phyloP scores from a whole-genome alignment of 2,888 invertebrate species.

The Odontocolon sp. region DNA sequence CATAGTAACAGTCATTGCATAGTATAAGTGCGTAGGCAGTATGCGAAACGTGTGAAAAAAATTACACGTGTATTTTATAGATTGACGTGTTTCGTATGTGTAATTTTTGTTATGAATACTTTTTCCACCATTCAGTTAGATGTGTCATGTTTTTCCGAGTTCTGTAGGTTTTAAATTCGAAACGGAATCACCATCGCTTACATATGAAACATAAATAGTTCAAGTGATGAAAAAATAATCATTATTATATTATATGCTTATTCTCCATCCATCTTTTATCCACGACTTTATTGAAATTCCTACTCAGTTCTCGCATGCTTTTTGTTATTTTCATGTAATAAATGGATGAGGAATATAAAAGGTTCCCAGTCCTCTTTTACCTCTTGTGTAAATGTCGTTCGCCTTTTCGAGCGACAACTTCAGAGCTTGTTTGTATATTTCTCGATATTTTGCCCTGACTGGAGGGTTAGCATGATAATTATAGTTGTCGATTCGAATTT shows the following conservation, averaged over 20 bases:
- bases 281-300: neutral
- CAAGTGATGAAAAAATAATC: too few species aligned
- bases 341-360: conserved; percentile 1
- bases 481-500: conserved; percentile 58
- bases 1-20: neutral
- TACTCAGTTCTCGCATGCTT: neutral
- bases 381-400: conserved; percentile 5
- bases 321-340: neutral
- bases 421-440: neutral
- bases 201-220: too few species aligned
- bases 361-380: neutral
- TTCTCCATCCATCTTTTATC: too few species aligned
- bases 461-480: conserved; percentile 54
- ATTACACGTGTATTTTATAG: neutral
- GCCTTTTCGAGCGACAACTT: conserved; percentile 8
- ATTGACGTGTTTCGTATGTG: neutral
- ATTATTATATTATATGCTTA: too few species aligned
- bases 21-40: conserved; percentile 2
- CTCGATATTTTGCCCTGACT: conserved; percentile 4
- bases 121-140: neutral
- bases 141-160: too few species aligned
- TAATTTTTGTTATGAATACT: neutral
- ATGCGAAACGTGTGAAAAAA: neutral
- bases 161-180: conserved; percentile 14
- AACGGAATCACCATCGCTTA: neutral